Percentiles rank a stretch among this genome's conserved stretches.
phyloP scores from a whole-genome alignment of 2,888 invertebrate genomes.

The Dicyrtoma fusca region DNA sequence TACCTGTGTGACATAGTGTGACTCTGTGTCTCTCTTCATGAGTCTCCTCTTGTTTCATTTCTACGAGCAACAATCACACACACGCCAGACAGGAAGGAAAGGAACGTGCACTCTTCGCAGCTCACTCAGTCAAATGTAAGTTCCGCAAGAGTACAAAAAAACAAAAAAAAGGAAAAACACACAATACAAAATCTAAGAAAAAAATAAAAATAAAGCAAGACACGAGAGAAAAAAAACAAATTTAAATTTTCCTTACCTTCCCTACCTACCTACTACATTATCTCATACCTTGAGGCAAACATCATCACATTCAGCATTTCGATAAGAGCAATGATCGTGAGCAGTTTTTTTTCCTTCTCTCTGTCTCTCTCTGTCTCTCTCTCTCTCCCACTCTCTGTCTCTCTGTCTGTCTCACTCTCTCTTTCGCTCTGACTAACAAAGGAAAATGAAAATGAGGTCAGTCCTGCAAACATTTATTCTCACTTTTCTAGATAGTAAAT shows the following conservation, averaged over 20 bases:
- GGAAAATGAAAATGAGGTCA: conserved; percentile 32
- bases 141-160: neutral
- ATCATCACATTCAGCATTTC: neutral
- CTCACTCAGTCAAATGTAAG: conserved; percentile 18
- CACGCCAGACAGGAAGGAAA: neutral
- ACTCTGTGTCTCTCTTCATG: conserved; percentile 9
- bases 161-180: too few relatives aligned
- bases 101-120: neutral
- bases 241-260: too few relatives aligned
- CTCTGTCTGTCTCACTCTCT: conserved; percentile 23
- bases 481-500: conserved; percentile 12
- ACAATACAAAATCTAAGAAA: too few relatives aligned
- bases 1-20: conserved; percentile 22
- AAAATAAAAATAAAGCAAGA: too few relatives aligned
- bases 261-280: too few relatives aligned
- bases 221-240: too few relatives aligned
- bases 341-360: conserved; percentile 24
- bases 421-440: conserved; percentile 28
- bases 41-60: conserved; percentile 4
- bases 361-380: conserved; percentile 16
- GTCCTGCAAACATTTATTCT: conserved; percentile 26
- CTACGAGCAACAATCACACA: too few relatives aligned
- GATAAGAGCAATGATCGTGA: conserved; percentile 14
- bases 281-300: too few relatives aligned
- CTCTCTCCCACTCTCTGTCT: conserved; percentile 22